Evolutionary conservation across 2,113 vertebrate genomes (phyloP).

Genomic region (Athene noctua): DNA sequence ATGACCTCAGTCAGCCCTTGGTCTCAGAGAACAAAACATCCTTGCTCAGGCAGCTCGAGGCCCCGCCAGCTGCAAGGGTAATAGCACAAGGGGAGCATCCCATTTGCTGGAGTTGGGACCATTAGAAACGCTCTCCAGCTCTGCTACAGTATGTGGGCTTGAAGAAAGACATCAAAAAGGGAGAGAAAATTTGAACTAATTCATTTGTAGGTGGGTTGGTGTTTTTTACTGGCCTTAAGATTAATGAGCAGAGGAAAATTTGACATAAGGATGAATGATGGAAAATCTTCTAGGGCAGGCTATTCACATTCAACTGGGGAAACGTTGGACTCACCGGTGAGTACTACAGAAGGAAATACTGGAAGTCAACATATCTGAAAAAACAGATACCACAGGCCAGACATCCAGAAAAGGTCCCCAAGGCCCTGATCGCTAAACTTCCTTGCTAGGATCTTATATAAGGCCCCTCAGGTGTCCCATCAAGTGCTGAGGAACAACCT

Average conservation of each 20-base stretch:
- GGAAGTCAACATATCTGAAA: not conserved
- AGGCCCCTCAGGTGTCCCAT: not conserved
- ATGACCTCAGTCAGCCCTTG: not conserved
- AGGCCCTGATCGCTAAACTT: not conserved
- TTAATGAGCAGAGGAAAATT: not conserved
- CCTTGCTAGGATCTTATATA: not conserved
- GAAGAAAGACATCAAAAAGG: not conserved
- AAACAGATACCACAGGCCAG: not conserved
- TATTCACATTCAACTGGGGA: too few relatives aligned
- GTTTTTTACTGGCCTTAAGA: not conserved
- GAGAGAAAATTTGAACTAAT: not conserved
- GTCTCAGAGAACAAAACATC: not conserved
- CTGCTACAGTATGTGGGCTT: not conserved
- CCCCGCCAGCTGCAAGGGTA: not conserved
- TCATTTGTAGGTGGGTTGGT: fast-evolving
- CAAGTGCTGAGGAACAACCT: not conserved
- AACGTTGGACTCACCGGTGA: not conserved
- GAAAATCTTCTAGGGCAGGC: not conserved
- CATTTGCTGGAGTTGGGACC: not conserved
- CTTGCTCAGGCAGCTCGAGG: not conserved
- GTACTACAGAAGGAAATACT: not conserved
- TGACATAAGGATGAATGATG: not conserved
- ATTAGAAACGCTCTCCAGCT: not conserved
- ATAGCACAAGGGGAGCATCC: not conserved
- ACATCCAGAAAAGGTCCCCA: not conserved